Percentiles rank a stretch among this genome's conserved stretches.
Conservation (phyloP, 2,888 invertebrate species). For the Netelia melanura region DNA sequence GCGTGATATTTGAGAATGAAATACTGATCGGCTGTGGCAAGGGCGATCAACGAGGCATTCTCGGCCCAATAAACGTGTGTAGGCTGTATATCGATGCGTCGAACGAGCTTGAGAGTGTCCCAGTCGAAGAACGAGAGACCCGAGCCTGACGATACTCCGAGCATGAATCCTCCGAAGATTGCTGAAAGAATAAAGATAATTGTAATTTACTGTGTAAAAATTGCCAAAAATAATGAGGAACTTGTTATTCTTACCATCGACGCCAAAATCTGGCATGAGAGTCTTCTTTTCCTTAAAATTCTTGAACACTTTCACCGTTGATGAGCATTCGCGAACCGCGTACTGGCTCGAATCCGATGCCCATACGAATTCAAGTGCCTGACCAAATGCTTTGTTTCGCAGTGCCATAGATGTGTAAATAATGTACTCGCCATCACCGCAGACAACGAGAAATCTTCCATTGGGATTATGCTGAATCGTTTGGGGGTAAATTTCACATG, state of each 20-base stretch:
- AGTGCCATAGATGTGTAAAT: slow-evolving; percentile 99
- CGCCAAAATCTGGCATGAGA: slow-evolving; percentile 98
- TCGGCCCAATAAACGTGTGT: slow-evolving; percentile 98
- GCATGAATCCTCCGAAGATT: slow-evolving; percentile 95
- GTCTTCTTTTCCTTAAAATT: slow-evolving; percentile 99
- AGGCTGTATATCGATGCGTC: slow-evolving; percentile 98
- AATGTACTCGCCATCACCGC: slow-evolving; percentile 99
- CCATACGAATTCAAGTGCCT: slow-evolving; percentile 99
- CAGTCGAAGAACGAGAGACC: slow-evolving; percentile 98
- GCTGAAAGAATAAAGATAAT: slow-evolving; percentile 85
- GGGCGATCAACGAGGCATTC: slow-evolving; percentile 95
- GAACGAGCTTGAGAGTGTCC: slow-evolving; percentile 96
- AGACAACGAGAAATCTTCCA: slow-evolving; percentile 96
- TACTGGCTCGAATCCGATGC: slow-evolving; percentile 97
- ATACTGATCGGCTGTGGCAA: slow-evolving; percentile 98
- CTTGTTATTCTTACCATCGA: slow-evolving; percentile 89
- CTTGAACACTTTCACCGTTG: slow-evolving; percentile 97
- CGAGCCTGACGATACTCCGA: slow-evolving; percentile 96
- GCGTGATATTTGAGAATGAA: slow-evolving; percentile 96
- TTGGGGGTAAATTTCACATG: slow-evolving; percentile 99
- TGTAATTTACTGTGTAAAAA: too few relatives aligned
- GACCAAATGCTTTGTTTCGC: slow-evolving; percentile 99
- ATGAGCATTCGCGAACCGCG: slow-evolving; percentile 95
- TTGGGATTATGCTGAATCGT: slow-evolving; percentile 99
- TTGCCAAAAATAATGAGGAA: slow-evolving; percentile 52